Evolutionary conservation across 2,888 invertebrate genomes (phyloP), one percentile per base, ranked within the genome.

Genomic region (Octodonta nipae): DNA sequence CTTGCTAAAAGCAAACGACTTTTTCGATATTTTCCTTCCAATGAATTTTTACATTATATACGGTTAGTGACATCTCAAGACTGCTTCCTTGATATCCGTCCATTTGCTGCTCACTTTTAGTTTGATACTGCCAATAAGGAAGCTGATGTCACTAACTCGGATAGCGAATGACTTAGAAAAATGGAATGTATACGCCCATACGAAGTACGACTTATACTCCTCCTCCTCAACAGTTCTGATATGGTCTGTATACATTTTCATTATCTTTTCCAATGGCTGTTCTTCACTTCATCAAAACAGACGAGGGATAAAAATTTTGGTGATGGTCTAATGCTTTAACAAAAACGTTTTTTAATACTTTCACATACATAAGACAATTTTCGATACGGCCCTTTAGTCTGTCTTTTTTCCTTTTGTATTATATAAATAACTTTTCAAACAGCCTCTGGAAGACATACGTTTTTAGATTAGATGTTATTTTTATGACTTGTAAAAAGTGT

Each of bases 201-300:
- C 17, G 17, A 33, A 12, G 36, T 31, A 37, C 26, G 30, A 34
- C 26, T 30, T 35, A 33, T 10, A 37, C 15, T 11, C 22, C 22
- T 22, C 22, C 3, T 10, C 11, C 11, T 10, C 10, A 22, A 22
- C n/a, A 22, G n/a, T 22, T 4, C 25, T 30, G 30, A 28, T 36
- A 36, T 37, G 44, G 45, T 33, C 24, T 22, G 34, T 43, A 42
- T 33, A 36, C 47, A 46, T 52, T 54, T 49, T 45, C 37, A 28
- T 25, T 53, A 57, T 57, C 61, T 61, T 61, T 61, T 61, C 60
- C 61, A 57, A 34, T 52, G 60, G 60, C 60, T 61, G 46, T 45
- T 36, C 33, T 34, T 38, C 37, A 42, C 39, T 42, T 39, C 45
- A 29, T 36, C 38, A 42, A 42, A 37, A 46, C 47, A 55, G 52